These are phyloP conservation scores for Crotalus tigris DNA, from an alignment of 2,113 vertebrate species.

Conservation along the genomic window DNA sequence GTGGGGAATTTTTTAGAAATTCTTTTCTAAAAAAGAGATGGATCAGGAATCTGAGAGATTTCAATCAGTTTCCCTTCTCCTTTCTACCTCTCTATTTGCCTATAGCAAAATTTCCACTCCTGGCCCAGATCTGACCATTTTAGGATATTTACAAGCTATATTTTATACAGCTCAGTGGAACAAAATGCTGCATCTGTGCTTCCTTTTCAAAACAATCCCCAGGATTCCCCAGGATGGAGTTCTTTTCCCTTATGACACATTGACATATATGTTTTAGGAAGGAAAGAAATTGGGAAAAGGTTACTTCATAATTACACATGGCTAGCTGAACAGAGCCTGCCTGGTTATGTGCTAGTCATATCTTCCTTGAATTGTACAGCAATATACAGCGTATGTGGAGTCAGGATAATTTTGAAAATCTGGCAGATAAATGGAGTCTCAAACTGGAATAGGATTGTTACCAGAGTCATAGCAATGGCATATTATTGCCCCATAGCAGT, in stretches of 20 bases:
- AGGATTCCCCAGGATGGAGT: too few relatives aligned
- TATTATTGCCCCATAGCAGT: not conserved
- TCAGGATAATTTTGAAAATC: not conserved
- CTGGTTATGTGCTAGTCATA: not conserved
- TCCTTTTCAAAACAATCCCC: slow-evolving; percentile 26
- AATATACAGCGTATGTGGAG: not conserved
- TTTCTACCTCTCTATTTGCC: slow-evolving; percentile 52
- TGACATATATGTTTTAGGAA: slow-evolving; percentile 4
- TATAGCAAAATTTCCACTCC: slow-evolving; percentile 55
- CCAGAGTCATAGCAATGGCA: not conserved
- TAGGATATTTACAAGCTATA: slow-evolving; percentile 21
- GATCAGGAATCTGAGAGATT: slow-evolving; percentile 37
- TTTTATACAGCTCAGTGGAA: slow-evolving; percentile 2
- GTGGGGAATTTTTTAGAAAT: slow-evolving; percentile 18
- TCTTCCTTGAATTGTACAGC: not conserved
- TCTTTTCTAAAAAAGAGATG: slow-evolving; percentile 29
- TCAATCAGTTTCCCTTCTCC: slow-evolving; percentile 46
- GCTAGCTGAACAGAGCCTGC: not conserved
- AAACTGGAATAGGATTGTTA: not conserved
- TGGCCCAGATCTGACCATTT: slow-evolving; percentile 20
- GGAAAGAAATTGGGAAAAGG: not conserved
- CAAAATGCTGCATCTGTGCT: slow-evolving; percentile 38
- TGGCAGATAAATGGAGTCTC: not conserved
- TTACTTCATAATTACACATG: not conserved
- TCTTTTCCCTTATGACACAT: not conserved